Percentiles rank a stretch among this genome's conserved stretches.
Evolutionary conservation across 2,113 vertebrate species (phyloP).

Genomic region (Bubalus kerabau): DNA sequence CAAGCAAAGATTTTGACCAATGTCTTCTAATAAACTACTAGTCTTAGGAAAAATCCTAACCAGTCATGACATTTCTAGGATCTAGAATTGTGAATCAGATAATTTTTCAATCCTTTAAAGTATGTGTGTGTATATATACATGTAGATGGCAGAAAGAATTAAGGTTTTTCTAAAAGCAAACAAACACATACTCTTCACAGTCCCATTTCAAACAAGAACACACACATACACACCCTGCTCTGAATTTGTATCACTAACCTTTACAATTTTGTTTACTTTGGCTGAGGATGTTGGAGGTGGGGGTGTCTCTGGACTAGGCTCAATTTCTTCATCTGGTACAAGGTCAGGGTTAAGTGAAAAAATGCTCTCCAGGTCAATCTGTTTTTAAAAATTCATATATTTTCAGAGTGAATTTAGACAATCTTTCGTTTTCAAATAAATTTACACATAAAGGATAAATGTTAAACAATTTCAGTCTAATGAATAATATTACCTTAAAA

Average conservation of each 20-base stretch:
- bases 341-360: constrained; percentile 96
- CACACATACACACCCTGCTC: not conserved
- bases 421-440: constrained; percentile 16
- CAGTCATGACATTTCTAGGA: not conserved
- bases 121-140: not conserved
- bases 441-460: not conserved
- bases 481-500: not conserved
- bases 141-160: not conserved
- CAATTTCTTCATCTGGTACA: constrained; percentile 91
- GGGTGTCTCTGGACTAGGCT: constrained; percentile 87
- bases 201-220: not conserved
- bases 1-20: not conserved
- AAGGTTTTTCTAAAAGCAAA: not conserved
- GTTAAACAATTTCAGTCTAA: not conserved
- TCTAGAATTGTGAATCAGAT: not conserved
- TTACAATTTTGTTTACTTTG: constrained; percentile 94
- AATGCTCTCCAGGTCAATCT: constrained; percentile 98
- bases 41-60: constrained; percentile 13
- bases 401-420: not conserved
- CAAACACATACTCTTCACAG: not conserved
- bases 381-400: constrained; percentile 35
- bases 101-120: not conserved
- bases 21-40: not conserved
- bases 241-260: constrained; percentile 82
- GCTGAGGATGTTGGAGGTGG: constrained; percentile 84